Base-by-base conservation (phyloP, 2,113 vertebrate genomes). In the Mesitornis unicolor region DNA sequence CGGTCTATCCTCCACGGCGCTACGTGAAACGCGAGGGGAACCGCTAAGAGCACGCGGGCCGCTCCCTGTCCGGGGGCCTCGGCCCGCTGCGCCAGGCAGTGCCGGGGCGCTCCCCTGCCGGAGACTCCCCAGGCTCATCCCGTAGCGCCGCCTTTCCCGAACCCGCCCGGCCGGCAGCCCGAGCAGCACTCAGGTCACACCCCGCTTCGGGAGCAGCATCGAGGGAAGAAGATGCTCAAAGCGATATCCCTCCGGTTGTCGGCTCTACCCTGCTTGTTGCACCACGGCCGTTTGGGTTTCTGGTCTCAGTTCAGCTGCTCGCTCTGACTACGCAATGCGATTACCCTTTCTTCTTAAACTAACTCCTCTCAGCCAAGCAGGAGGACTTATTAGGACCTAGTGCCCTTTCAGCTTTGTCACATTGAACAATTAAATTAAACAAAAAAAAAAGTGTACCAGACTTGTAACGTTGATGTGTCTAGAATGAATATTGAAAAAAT, bases 1-100 rank as follows among this genome's bases (percentile, higher is more conserved):
- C 88, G 81, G 91, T 86, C 84, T 81, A 71, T 63, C 93, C 84
- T 89, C 91, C 61, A 33, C 71, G 51, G 67, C 93, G 61, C 80
- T 65, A 35, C 80, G 47, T 57, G 80, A 57, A 93, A 33, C n/a
- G 88, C 76, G 88, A 73, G 80, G 70, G 71, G 71, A 85, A 89
- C 40, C 12, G 13, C 56, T 8, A 50, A 59, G 35, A 64, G 60
- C 65, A 59, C 47, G n/a, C 57, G 36, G 75, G 67, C 53, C 22
- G 35, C 75, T 85, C 70, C 38, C 16, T 20, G 71, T 12, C 38
- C n/a, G 8, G 16, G 17, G 24, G 13, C n/a, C 16, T n/a, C 35
- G 48, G 53, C 14, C 54, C 38, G 71, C 76, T 21, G 69, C 42
- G 16, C 64, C 81, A 3, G 47, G 56, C 36, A 8, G 59, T 20